Base-by-base conservation (phyloP, 2,113 vertebrate genomes). In the Leuciscus idus region DNA sequence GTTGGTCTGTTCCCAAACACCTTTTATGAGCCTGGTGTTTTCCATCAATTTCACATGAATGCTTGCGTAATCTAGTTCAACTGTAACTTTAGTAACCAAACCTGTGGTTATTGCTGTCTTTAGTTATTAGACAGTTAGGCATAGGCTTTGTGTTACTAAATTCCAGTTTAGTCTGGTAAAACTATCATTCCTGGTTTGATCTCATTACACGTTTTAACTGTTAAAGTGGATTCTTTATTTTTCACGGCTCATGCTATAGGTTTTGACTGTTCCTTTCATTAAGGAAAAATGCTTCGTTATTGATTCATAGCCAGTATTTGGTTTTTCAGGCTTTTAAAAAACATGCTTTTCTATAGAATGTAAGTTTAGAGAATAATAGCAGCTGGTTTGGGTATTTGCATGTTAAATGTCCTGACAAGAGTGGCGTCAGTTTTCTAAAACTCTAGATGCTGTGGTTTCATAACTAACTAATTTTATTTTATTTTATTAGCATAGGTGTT, bases 11-110 rank as follows among this genome's bases (percentile, higher is more conserved):
- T 57, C 13, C 48, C 70, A 85, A 83, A 83, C 50, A 75, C 30
- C 19, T 78, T 81, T 72, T 55, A 26, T 80, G 19, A 36, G 70
- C 50, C 26, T 55, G 43, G 19, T 83, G 23, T 19, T 81, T 39
- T 81, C 19, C 9, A 75, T 86, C 59, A 86, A 81, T 86, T 80
- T 84, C 75, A 79, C 75, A 73, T 36, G 36, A n/a, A 33, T 23
- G 30, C 36, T 55, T 81, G 39, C n/a, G 50, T 57, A 64, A 86
- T 21, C 4, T 13, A 19, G 6, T 55, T 48, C 66, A 74, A 70
- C 26, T 3, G 52, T 13, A 59, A 81, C 23, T 46, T 76, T 61
- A 39, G 10, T 74, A 46, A n/a, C 17, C 19, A 39, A 12, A 61
- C 55, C 36, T 79, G 23, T 80, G 77, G 21, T 62, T 59, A 9